Base-by-base conservation (phyloP, 2,888 invertebrate species). In the Spatulosminthurus flaviceps region DNA sequence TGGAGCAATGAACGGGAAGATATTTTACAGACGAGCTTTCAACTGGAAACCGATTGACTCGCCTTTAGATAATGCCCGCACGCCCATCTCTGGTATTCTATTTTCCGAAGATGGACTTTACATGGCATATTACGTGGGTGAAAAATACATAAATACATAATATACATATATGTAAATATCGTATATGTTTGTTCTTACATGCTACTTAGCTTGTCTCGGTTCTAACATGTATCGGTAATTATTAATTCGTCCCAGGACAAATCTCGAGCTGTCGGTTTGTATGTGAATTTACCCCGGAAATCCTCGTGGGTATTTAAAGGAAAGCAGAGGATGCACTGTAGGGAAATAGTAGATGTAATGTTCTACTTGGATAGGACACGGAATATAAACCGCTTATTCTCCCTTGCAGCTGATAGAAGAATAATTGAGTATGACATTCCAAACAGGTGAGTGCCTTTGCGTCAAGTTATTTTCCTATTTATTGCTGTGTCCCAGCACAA, bases 291-390 rank as follows among this genome's bases (percentile, higher is more conserved):
- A 13, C 29, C 81, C 0, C 66, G 73, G 16, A 77, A 74, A 73
- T 19, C 28, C 13, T 51, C 69, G 0, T 92, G 92, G 92, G 82
- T 84, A 0, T 90, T 90, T 81, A 80, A 90, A 29, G 92, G 91
- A 16, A 92, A 92, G 86, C 89, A 91, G 81, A 88, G 90, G 70
- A 89, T 91, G 0, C 93, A 93, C 86, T 90, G 89, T 84, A 90
- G 90, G 80, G 88, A 89, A 0, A 89, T 93, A 51, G 88, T 88
- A 0, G 88, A 90, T 34, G 86, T 92, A 0, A 87, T 90, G 82
- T 92, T 92, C 86, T 87, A 90, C 4, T 87, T 89, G 0, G 84
- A 87, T n/a, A 79, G 80, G 67, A 60, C 16, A 1, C 43, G 71
- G 0, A 77, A 72, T 0, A 87, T 87, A 1, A 89, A 88, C 67